phyloP scores from a whole-genome alignment of 2,888 invertebrate genomes.

The Tetramorium bicarinatum region DNA sequence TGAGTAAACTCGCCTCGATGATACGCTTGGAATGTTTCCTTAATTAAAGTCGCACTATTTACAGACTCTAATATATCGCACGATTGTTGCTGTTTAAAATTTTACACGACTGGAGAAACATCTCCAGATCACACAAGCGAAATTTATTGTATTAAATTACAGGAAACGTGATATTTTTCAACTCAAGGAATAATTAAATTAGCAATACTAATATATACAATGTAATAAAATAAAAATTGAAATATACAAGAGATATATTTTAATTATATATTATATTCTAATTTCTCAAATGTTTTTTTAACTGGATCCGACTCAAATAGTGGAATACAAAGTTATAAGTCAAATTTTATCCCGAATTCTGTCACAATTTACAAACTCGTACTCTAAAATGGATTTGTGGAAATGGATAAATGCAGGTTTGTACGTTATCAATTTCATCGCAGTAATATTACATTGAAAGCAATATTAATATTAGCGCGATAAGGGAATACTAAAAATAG shows the following conservation, averaged over 20 bases:
- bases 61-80: constrained; percentile 22
- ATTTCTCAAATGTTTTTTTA: background rate
- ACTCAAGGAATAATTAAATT: background rate
- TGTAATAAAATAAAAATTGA: background rate
- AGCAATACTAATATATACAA: background rate
- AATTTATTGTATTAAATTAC: background rate
- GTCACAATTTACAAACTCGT: background rate
- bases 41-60: constrained; percentile 58
- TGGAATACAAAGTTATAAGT: background rate
- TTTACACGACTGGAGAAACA: background rate
- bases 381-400: background rate
- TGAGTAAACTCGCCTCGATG: constrained; percentile 53
- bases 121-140: background rate
- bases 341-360: background rate
- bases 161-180: constrained; percentile 9
- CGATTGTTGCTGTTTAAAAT: background rate
- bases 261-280: background rate
- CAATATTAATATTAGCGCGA: background rate
- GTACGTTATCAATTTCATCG: background rate
- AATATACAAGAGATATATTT: background rate
- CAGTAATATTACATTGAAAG: background rate
- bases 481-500: background rate
- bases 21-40: constrained; percentile 51
- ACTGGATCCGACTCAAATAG: no score
- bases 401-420: background rate